A percentile compares a stretch with the other conserved stretches of the same genome.
Conservation (phyloP, 2,113 vertebrate genomes). For the Gasterosteus aculeatus region DNA sequence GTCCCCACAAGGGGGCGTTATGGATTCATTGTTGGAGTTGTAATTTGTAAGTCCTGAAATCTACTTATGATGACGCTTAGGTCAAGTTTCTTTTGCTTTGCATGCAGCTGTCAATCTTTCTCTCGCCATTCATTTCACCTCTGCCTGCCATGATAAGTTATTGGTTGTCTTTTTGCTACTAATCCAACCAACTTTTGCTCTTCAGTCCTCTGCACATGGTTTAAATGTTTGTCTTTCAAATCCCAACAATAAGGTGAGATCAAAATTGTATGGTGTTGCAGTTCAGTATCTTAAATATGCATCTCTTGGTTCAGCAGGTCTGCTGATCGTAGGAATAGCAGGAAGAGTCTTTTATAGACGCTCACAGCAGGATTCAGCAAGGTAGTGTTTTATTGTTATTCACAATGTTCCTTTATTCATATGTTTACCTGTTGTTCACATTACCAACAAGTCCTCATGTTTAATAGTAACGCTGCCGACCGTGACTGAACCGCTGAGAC, state of each 20-base stretch:
- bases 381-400: background rate
- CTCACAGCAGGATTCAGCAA: background rate
- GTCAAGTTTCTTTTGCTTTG: background rate
- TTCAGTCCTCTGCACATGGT: background rate
- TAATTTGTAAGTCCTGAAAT: conserved; percentile 7
- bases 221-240: conserved; percentile 13
- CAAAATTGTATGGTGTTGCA: background rate
- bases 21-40: background rate
- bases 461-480: background rate
- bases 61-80: background rate
- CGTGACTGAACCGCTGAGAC: rapidly evolving
- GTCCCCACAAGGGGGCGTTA: rapidly evolving
- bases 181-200: background rate
- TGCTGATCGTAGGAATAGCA: background rate
- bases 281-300: background rate
- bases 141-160: too few relatives aligned
- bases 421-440: background rate
- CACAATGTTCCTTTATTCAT: background rate
- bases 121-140: background rate
- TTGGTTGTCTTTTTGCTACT: conserved; percentile 10
- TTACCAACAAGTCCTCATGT: background rate
- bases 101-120: background rate
- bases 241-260: conserved; percentile 17
- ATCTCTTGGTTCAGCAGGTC: background rate
- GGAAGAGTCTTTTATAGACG: too few relatives aligned